These are phyloP conservation scores for Psophia crepitans DNA, from an alignment of 2,113 vertebrate species.

Conservation along the genomic window DNA sequence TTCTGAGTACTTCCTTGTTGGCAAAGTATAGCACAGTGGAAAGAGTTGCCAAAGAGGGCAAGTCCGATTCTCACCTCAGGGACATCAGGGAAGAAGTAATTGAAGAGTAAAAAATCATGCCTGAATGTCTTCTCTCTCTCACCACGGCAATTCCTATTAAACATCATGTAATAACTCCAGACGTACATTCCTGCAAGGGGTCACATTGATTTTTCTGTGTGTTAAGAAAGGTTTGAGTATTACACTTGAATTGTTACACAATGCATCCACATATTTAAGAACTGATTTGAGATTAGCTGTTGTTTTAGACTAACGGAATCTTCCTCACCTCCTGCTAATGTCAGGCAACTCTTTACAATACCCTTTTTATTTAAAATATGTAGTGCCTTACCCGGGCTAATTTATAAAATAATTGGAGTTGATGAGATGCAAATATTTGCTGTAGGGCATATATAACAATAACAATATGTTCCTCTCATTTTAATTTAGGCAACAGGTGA, in stretches of 20 bases:
- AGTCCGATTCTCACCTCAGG: neutral
- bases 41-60: neutral
- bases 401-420: neutral
- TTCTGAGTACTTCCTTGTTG: neutral
- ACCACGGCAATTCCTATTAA: neutral
- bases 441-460: neutral
- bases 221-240: conserved; percentile 1
- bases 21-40: neutral
- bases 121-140: neutral
- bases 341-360: neutral
- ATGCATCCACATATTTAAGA: neutral
- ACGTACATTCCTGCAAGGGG: neutral
- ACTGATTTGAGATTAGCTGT: neutral
- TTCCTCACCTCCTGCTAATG: neutral
- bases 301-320: neutral
- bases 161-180: neutral
- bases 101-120: neutral
- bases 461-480: neutral
- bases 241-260: neutral
- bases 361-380: neutral
- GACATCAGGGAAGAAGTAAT: neutral
- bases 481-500: conserved; percentile 42
- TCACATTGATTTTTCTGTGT: conserved; percentile 15
- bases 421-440: conserved; percentile 1
- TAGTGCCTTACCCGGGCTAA: neutral